Percentiles rank a stretch among this genome's conserved stretches.
phyloP scores from a whole-genome alignment of 2,888 invertebrate species.

The Cerastis leucographa region DNA sequence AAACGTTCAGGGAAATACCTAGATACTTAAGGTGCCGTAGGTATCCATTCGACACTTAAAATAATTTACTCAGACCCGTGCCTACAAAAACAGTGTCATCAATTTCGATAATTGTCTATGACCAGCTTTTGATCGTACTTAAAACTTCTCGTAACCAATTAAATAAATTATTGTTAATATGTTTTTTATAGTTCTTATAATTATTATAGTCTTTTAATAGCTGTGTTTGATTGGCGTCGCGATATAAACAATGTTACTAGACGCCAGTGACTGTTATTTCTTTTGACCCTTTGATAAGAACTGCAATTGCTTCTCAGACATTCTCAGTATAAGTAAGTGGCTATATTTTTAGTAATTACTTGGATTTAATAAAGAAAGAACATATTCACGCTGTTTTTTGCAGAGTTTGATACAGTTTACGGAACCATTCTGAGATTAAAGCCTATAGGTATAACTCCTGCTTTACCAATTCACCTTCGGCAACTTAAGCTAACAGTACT shows the following conservation, averaged over 20 bases:
- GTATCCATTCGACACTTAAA: slow-evolving; percentile 12
- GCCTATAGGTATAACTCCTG: no score
- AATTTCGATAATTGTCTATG: slow-evolving; percentile 49
- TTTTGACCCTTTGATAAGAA: background rate
- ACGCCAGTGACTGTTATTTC: background rate
- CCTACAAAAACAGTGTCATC: slow-evolving; percentile 25
- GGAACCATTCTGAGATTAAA: background rate
- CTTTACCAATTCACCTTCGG: background rate
- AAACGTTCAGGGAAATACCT: background rate
- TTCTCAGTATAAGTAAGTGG: background rate
- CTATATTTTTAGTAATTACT: background rate
- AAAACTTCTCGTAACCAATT: slow-evolving; percentile 55
- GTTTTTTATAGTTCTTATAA: slow-evolving; percentile 42
- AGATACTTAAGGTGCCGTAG: background rate
- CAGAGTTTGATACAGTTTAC: background rate
- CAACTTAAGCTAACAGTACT: background rate
- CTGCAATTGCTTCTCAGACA: background rate
- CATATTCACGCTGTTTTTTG: background rate
- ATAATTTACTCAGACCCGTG: slow-evolving; percentile 14
- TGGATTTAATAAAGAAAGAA: background rate
- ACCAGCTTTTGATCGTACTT: slow-evolving; percentile 39
- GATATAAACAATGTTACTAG: background rate
- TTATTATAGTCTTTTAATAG: slow-evolving; percentile 39
- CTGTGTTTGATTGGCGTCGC: slow-evolving; percentile 22
- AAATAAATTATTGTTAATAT: slow-evolving; percentile 52